These are phyloP conservation scores for Drosophila lowei DNA, from an alignment of 1,140 invertebrate species.

Conservation along the genomic window DNA sequence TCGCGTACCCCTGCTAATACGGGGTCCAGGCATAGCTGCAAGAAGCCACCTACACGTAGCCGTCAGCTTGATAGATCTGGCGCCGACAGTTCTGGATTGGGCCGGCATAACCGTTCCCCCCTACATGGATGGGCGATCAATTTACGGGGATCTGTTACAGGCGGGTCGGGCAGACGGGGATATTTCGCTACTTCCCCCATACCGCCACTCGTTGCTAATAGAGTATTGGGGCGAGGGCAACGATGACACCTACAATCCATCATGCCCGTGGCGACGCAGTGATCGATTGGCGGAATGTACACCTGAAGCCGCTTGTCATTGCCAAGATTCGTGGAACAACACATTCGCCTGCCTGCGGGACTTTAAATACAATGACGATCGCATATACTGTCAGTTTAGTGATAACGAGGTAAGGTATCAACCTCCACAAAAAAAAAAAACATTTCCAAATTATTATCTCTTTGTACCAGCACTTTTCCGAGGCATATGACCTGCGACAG, in stretches of 20 bases:
- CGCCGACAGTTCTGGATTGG: constrained; percentile 90
- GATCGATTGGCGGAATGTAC: constrained; percentile 86
- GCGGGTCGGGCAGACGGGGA: constrained; percentile 8
- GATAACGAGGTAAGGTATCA: constrained; percentile 87
- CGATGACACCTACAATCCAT: constrained; percentile 82
- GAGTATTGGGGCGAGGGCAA: constrained; percentile 92
- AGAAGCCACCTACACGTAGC: constrained; percentile 84
- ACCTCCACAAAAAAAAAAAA: not conserved
- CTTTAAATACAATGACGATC: constrained; percentile 84
- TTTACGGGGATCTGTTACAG: constrained; percentile 78
- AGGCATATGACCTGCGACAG: constrained; percentile 87
- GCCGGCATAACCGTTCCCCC: constrained; percentile 81
- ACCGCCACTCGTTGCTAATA: constrained; percentile 86
- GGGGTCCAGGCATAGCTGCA: constrained; percentile 87
- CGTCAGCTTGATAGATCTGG: constrained; percentile 91
- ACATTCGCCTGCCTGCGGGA: constrained; percentile 91
- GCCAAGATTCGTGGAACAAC: constrained; percentile 92
- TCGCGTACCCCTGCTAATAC: constrained; percentile 90
- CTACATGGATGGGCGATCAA: constrained; percentile 86
- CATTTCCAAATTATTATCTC: constrained; percentile 1
- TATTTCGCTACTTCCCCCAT: constrained; percentile 11
- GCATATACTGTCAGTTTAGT: constrained; percentile 90
- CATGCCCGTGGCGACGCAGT: constrained; percentile 85
- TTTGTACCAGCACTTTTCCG: constrained; percentile 86
- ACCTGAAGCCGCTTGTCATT: constrained; percentile 89